Base-by-base conservation (phyloP, 2,797 vertebrate genomes). In the Gymnodraco acuticeps region DNA sequence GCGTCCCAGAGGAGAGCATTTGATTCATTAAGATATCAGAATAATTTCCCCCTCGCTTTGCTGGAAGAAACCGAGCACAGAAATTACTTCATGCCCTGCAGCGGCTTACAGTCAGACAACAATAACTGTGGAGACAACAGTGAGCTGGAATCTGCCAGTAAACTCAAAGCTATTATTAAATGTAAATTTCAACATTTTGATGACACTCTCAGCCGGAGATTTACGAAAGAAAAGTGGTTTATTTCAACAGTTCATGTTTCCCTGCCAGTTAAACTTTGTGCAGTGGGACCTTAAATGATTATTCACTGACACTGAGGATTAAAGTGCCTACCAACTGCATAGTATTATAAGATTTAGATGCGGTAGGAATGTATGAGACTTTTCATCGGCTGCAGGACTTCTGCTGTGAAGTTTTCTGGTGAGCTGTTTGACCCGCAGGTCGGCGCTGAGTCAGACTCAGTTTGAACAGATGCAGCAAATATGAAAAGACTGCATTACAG, bases 111-210 rank as follows among this genome's bases (percentile, higher is more conserved):
- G 53, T 70, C 64, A 65, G 19, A 80, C 17, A 72, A 72, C 68
- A 76, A 78, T n/a, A 42, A 33, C 70, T 67, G 67, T 20, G 66
- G 47, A 42, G 69, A 41, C 60, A 70, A 56, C 58, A 46, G 27
- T n/a, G 59, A 54, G 27, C 63, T 12, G n/a, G 27, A 69, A 60
- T 64, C 14, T 14, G 33, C 38, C 71, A 27, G 69, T 15, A 63
- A 70, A 78, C 12, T 47, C 77, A 81, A 68, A 69, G 63, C 54
- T 68, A 41, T 73, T 16, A 53, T 78, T 73, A 65, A 58, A 80
- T 78, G 65, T 43, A 75, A 73, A 73, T 77, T 68, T 65, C 56
- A 71, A 3, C 60, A 64, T 75, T 71, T 50, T 59, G 50, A 73
- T 79, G 73, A 64, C 20, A 62, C 27, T 20, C 14, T 66, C 31